These are phyloP conservation scores for Hyles lineata DNA, from an alignment of 2,888 invertebrate species.

Conservation along the genomic window DNA sequence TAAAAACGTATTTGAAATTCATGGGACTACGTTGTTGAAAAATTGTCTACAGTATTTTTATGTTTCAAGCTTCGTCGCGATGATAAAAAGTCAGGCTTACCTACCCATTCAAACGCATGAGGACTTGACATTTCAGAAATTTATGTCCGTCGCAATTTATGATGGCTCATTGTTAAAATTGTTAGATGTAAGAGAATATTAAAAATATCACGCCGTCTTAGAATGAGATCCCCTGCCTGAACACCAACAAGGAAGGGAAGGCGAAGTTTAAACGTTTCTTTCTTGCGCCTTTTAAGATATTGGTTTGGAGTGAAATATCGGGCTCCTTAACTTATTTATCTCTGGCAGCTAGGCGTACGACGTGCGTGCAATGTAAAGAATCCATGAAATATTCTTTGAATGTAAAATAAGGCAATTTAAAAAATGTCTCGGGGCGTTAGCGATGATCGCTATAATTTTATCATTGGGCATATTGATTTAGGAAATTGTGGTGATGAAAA, in stretches of 20 bases:
- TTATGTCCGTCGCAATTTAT: constrained; percentile 53
- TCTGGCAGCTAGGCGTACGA: constrained; percentile 61
- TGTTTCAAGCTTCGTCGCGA: constrained; percentile 68
- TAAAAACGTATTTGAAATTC: constrained; percentile 80
- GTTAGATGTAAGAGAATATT: constrained; percentile 40
- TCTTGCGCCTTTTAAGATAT: constrained; percentile 68
- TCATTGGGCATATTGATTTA: constrained; percentile 34
- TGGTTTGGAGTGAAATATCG: constrained; percentile 76
- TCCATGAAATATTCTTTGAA: constrained; percentile 55
- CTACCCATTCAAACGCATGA: constrained; percentile 54
- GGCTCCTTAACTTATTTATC: constrained; percentile 74
- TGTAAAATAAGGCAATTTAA: constrained; percentile 65
- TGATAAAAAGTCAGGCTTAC: constrained; percentile 63
- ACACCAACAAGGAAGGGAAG: constrained; percentile 41
- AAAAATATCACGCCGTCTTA: constrained; percentile 32
- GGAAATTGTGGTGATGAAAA: not conserved
- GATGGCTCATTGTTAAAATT: constrained; percentile 48
- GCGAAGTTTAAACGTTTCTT: constrained; percentile 58
- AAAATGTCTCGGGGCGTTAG: constrained; percentile 50
- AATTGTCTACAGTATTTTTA: constrained; percentile 74
- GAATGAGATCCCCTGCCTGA: constrained; percentile 38
- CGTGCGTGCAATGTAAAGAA: constrained; percentile 70
- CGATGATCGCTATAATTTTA: constrained; percentile 51
- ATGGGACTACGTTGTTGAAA: constrained; percentile 74
- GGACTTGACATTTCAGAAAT: constrained; percentile 55